Evolutionary conservation across 2,113 vertebrate genomes (phyloP).

Genomic region (Anhinga anhinga): DNA sequence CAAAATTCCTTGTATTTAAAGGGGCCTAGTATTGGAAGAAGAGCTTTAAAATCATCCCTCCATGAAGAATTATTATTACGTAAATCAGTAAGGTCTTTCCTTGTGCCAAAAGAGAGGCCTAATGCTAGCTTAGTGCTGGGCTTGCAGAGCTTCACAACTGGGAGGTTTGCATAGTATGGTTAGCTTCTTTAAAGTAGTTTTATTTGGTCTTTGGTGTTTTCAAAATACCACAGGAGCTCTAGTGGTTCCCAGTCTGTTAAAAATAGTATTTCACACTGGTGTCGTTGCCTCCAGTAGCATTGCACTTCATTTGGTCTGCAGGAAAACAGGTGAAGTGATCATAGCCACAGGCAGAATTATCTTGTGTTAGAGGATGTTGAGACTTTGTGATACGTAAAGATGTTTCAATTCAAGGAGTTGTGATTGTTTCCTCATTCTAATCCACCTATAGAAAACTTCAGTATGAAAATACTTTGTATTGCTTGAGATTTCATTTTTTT

Average conservation of each 20-base stretch:
- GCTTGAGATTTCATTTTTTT: not conserved
- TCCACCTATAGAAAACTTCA: not conserved
- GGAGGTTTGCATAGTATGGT: not conserved
- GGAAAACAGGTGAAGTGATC: not conserved
- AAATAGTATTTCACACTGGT: not conserved
- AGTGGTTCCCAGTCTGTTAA: not conserved
- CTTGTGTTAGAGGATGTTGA: not conserved
- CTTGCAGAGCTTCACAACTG: not conserved
- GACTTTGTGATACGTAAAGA: not conserved
- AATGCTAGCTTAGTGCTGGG: not conserved
- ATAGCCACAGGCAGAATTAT: not conserved
- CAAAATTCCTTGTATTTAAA: not conserved
- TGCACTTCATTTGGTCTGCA: not conserved
- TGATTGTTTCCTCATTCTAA: not conserved
- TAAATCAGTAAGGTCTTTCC: not conserved
- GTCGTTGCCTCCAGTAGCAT: not conserved
- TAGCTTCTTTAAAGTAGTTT: not conserved
- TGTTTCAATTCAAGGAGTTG: not conserved
- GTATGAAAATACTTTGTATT: not conserved
- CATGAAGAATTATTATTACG: not conserved
- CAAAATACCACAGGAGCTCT: not conserved
- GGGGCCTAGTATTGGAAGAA: not conserved
- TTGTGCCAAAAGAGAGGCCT: not conserved
- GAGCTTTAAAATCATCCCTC: not conserved
- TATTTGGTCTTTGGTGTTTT: not conserved